A percentile compares a stretch with the other conserved stretches of the same genome.
Evolutionary conservation across 2,888 invertebrate genomes (phyloP).

Genomic region (Eucera pruinosa): DNA sequence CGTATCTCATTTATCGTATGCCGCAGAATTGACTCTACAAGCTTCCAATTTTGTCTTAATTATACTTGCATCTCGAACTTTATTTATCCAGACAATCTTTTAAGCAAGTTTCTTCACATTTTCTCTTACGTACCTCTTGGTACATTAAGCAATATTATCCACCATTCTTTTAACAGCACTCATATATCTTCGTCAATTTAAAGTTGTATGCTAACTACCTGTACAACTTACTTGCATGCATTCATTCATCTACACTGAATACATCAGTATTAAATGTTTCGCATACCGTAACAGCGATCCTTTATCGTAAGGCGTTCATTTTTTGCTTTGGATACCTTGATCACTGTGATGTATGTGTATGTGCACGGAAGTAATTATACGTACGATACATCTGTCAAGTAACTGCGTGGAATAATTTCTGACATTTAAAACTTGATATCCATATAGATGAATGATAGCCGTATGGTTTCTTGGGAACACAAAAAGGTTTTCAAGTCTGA

Average conservation of each 20-base stretch:
- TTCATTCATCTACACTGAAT: too few species aligned
- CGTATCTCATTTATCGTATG: too few species aligned
- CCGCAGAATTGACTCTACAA: too few species aligned
- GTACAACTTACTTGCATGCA: not conserved
- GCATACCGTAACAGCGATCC: constrained; percentile 7
- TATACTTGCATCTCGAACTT: too few species aligned
- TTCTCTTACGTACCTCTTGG: too few species aligned
- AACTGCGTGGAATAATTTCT: constrained; percentile 4
- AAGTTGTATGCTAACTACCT: constrained; percentile 9
- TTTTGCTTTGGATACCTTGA: constrained; percentile 19
- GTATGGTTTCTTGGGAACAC: not conserved
- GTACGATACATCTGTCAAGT: not conserved
- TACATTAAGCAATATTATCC: too few species aligned
- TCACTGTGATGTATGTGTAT: constrained; percentile 19
- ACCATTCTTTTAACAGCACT: too few species aligned
- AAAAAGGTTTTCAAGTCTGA: not conserved
- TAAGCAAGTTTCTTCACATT: too few species aligned
- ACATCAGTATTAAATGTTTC: constrained; percentile 5
- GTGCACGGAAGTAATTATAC: constrained; percentile 16
- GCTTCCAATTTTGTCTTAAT: too few species aligned
- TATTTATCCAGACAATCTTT: too few species aligned
- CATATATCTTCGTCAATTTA: constrained; percentile 14
- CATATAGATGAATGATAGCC: too few species aligned
- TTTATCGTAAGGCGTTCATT: not conserved
- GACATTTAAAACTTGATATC: not conserved